Conservation (phyloP, 2,797 vertebrate species). For the Pangasius djambal region DNA sequence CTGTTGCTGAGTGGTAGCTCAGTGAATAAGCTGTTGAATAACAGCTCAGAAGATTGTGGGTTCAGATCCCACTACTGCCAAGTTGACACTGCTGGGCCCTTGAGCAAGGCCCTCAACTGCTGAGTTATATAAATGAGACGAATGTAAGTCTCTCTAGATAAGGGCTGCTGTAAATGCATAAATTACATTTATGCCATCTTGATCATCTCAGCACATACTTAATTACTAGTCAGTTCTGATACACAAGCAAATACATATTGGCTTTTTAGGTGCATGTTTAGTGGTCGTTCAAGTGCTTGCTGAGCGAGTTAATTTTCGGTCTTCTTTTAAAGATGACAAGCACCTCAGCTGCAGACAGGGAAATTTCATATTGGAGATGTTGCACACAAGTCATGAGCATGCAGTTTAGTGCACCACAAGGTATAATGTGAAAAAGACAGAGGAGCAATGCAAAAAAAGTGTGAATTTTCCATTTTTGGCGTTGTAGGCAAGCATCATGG, state of each 20-base stretch:
- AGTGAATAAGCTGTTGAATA: no score
- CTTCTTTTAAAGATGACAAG: neutral
- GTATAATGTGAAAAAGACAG: neutral
- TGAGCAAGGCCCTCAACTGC: no score
- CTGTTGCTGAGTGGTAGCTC: no score
- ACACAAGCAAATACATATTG: neutral
- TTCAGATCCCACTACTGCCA: no score
- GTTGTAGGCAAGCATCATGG: neutral
- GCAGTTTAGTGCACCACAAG: neutral
- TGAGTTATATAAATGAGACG: no score
- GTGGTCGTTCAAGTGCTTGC: neutral
- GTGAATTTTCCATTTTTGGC: neutral
- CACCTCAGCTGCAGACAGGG: neutral
- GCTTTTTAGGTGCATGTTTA: neutral
- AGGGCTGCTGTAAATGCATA: no score
- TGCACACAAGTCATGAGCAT: neutral
- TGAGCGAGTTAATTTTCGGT: neutral
- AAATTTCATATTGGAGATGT: neutral
- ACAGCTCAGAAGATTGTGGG: no score
- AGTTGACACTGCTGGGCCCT: no score
- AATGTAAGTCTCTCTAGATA: no score
- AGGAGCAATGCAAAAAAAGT: neutral
- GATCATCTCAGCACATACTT: neutral
- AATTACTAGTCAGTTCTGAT: neutral
- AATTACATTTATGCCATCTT: neutral